phyloP scores from a whole-genome alignment of 1,140 invertebrate genomes.

The Doryteuthis pealeii region DNA sequence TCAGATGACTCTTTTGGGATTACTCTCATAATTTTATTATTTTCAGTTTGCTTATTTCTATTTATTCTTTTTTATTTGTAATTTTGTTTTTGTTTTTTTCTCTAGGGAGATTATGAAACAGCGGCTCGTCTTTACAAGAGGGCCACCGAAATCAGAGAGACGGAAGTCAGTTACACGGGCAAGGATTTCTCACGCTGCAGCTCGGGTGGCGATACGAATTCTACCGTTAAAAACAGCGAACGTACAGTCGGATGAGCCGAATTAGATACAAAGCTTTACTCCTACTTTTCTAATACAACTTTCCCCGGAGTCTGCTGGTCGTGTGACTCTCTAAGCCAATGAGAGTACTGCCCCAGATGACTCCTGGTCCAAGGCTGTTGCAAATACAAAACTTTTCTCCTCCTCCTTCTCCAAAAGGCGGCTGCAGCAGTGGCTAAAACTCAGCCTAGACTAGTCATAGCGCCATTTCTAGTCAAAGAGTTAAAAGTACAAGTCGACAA shows the following conservation, averaged over 20 bases:
- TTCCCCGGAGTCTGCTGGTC: too few relatives aligned
- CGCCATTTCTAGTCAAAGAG: too few relatives aligned
- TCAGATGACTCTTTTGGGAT: too few relatives aligned
- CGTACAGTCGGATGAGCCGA: not conserved
- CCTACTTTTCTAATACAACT: conserved; percentile 37
- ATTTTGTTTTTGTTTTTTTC: conserved; percentile 21
- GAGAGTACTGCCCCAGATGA: too few relatives aligned
- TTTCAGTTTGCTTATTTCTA: too few relatives aligned
- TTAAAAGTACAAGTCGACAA: too few relatives aligned
- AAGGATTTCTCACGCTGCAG: conserved; percentile 44
- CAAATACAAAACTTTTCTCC: too few relatives aligned
- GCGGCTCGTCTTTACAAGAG: conserved; percentile 57
- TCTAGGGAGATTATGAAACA: conserved; percentile 57
- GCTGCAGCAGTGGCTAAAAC: too few relatives aligned
- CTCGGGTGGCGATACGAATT: conserved; percentile 48
- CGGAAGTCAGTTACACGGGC: conserved; percentile 36
- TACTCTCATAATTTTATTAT: not conserved
- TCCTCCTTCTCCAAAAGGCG: too few relatives aligned
- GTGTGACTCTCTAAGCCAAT: too few relatives aligned
- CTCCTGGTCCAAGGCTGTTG: too few relatives aligned
- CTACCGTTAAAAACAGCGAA: conserved; percentile 45
- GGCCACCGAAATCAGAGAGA: conserved; percentile 57
- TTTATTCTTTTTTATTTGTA: not conserved
- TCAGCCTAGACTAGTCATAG: too few relatives aligned
- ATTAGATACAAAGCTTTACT: not conserved